Evolutionary conservation across 2,113 vertebrate species (phyloP).

Genomic region (Aviceda subcristata): DNA sequence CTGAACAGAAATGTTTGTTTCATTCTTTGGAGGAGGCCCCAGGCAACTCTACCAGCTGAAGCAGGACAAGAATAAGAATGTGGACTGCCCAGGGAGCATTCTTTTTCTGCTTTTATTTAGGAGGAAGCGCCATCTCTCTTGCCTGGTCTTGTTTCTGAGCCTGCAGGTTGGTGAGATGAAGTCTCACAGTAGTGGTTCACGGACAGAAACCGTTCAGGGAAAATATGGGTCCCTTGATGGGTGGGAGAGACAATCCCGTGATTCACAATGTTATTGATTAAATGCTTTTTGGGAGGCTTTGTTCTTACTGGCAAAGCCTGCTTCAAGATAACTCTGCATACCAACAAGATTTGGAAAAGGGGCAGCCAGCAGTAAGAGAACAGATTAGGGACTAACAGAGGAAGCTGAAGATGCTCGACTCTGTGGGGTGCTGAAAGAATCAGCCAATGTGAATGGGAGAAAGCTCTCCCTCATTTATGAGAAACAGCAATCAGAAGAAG

Average conservation of each 20-base stretch:
- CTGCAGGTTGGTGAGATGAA: background rate
- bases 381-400: background rate
- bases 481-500: background rate
- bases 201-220: background rate
- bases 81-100: background rate
- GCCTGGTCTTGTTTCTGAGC: background rate
- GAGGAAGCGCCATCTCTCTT: background rate
- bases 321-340: background rate
- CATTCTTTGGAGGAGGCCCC: background rate
- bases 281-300: background rate
- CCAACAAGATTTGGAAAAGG: background rate
- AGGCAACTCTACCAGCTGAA: background rate
- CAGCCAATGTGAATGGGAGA: background rate
- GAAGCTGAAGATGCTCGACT: background rate
- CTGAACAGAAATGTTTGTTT: background rate
- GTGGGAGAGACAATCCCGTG: background rate
- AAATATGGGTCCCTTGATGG: background rate
- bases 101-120: background rate
- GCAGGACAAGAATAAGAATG: background rate
- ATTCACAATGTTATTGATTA: background rate
- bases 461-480: background rate
- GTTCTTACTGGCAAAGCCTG: background rate
- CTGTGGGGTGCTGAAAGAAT: background rate
- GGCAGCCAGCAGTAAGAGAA: background rate
- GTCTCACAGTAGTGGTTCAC: background rate